Evolutionary conservation across 2,113 vertebrate genomes (phyloP).

Genomic region (Eretmodus cyanostictus): DNA sequence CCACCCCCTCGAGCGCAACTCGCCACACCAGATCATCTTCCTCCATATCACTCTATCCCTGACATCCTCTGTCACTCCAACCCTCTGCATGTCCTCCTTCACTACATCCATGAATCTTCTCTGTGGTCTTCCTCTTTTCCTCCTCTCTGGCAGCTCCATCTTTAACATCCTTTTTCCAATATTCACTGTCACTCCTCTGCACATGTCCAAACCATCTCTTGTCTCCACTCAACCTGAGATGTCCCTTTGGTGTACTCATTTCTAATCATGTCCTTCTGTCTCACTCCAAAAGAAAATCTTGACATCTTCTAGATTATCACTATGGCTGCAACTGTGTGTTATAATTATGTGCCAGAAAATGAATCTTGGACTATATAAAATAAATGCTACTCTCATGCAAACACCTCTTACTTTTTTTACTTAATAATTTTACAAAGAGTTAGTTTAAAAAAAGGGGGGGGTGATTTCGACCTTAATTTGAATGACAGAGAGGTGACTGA

Average conservation of each 20-base stretch:
- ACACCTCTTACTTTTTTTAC: neutral
- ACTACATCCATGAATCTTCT: neutral
- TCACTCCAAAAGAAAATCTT: neutral
- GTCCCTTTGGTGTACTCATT: neutral
- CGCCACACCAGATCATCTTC: neutral
- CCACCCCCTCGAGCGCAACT: neutral
- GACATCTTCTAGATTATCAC: neutral
- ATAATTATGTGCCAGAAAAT: neutral
- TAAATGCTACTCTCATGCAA: neutral
- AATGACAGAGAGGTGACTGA: neutral
- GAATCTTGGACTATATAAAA: neutral
- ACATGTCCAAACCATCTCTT: neutral
- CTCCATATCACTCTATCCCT: neutral
- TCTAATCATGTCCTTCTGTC: neutral
- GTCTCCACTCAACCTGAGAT: neutral
- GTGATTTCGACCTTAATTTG: neutral
- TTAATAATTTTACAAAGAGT: neutral
- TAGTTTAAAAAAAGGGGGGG: rapidly evolving
- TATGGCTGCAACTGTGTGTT: neutral
- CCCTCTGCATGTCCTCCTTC: neutral
- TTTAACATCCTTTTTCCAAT: neutral
- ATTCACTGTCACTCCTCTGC: neutral
- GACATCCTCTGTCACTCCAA: neutral
- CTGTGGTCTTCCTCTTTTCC: neutral
- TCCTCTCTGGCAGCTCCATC: neutral